phyloP scores from a whole-genome alignment of 2,797 vertebrate species.

The Alcedo atthis region DNA sequence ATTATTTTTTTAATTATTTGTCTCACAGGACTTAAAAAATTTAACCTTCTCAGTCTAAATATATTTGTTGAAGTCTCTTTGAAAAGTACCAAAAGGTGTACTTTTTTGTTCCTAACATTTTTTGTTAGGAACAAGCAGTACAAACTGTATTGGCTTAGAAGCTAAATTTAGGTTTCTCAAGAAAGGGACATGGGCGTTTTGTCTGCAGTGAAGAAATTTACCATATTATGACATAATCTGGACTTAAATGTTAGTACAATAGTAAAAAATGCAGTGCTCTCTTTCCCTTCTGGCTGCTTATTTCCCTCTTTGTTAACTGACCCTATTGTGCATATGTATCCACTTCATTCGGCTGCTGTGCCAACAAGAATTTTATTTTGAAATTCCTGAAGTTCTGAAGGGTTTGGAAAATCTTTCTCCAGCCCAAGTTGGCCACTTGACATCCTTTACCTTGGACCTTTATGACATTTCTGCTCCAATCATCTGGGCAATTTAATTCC shows the following conservation, averaged over 20 bases:
- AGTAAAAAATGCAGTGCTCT: not conserved
- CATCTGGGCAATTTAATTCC: not conserved
- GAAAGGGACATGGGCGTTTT: constrained; percentile 33
- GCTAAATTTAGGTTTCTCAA: constrained; percentile 43
- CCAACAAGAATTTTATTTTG: not conserved
- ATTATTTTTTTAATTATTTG: not conserved
- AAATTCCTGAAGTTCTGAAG: not conserved
- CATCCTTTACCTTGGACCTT: not conserved
- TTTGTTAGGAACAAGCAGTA: not conserved
- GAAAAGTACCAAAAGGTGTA: not conserved
- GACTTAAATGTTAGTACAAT: not conserved
- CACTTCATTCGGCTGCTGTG: not conserved
- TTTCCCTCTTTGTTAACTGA: not conserved
- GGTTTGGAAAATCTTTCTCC: not conserved
- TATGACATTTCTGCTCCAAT: not conserved
- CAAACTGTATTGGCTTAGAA: not conserved
- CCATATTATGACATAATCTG: constrained; percentile 28
- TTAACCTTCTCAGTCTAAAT: not conserved
- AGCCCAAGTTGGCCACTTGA: not conserved
- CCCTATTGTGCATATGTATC: not conserved
- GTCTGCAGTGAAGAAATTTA: not conserved
- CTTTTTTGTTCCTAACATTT: not conserved
- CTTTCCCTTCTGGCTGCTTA: not conserved
- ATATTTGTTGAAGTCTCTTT: not conserved
- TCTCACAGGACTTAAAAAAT: not conserved